These are phyloP conservation scores for Lasioglossum morio DNA, from an alignment of 2,888 invertebrate genomes.

Conservation along the genomic window DNA sequence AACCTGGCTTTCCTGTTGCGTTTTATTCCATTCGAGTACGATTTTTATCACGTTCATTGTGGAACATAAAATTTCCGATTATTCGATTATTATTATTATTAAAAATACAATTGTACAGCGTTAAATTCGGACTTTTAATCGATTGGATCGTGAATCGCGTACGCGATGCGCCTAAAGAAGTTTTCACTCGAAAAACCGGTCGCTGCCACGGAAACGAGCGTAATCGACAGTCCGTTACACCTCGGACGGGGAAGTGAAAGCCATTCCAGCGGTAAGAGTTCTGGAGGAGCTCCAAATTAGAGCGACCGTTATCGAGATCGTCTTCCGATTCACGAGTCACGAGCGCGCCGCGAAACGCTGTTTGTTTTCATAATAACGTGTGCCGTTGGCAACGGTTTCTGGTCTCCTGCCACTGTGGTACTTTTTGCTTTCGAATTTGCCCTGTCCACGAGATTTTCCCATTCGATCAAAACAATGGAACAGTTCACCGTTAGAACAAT, in stretches of 20 bases:
- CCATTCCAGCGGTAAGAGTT: slow-evolving; percentile 27
- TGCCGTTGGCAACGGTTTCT: slow-evolving; percentile 19
- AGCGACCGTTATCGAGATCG: slow-evolving; percentile 51
- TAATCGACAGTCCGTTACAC: slow-evolving; percentile 32
- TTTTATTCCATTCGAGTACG: not conserved
- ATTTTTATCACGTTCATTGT: not conserved
- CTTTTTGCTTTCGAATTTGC: slow-evolving; percentile 21
- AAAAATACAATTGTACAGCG: too few species aligned
- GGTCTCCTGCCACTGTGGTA: not conserved
- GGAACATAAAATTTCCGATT: too few species aligned
- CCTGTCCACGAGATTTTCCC: not conserved
- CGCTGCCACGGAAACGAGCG: slow-evolving; percentile 20
- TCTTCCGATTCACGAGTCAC: slow-evolving; percentile 33
- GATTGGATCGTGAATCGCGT: too few species aligned
- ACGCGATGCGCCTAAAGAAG: too few species aligned
- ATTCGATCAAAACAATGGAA: not conserved
- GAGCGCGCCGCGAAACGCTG: not conserved
- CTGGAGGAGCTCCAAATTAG: slow-evolving; percentile 39
- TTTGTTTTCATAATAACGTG: slow-evolving; percentile 40
- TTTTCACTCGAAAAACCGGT: slow-evolving; percentile 13
- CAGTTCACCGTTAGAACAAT: not conserved
- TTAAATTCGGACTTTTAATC: too few species aligned
- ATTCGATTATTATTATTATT: too few species aligned
- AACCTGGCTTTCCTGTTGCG: not conserved
- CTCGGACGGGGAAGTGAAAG: slow-evolving; percentile 52